These are phyloP conservation scores for Anagrus nilaparvatae DNA, from an alignment of 1,140 invertebrate species.

Conservation along the genomic window DNA sequence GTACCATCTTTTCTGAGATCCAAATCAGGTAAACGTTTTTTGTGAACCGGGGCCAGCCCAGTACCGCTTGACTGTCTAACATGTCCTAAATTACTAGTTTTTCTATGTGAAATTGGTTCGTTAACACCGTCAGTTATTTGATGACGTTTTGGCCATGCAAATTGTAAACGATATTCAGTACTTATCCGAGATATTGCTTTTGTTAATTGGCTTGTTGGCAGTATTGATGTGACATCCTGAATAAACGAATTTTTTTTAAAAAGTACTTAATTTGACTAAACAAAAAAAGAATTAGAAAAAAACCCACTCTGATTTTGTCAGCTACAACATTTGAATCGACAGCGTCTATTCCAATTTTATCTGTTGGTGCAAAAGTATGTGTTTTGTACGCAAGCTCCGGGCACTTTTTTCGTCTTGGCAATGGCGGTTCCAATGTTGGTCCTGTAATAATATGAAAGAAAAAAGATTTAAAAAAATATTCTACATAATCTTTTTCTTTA, in stretches of 20 bases:
- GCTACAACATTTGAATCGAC: slow-evolving; percentile 39
- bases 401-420: slow-evolving; percentile 77
- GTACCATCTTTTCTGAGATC: slow-evolving; percentile 36
- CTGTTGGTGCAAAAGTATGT: slow-evolving; percentile 62
- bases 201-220: slow-evolving; percentile 49
- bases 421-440: slow-evolving; percentile 60
- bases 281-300: not conserved
- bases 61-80: slow-evolving; percentile 52
- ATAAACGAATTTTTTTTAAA: not conserved
- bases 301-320: slow-evolving; percentile 34
- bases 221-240: slow-evolving; percentile 40
- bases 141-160: slow-evolving; percentile 61
- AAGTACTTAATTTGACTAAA: not conserved
- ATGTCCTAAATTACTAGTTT: slow-evolving; percentile 77
- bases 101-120: slow-evolving; percentile 57
- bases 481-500: no score
- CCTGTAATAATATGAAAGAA: slow-evolving; percentile 41
- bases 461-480: no score
- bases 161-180: slow-evolving; percentile 80
- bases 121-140: slow-evolving; percentile 45
- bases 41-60: slow-evolving; percentile 48
- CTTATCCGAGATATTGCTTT: slow-evolving; percentile 64
- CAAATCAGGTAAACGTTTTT: slow-evolving; percentile 47
- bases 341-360: slow-evolving; percentile 41
- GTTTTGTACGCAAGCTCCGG: slow-evolving; percentile 74